A percentile compares a stretch with the other conserved stretches of the same genome.
Conservation (phyloP, 2,113 vertebrate genomes). For the Genyomyrus donnyi region DNA sequence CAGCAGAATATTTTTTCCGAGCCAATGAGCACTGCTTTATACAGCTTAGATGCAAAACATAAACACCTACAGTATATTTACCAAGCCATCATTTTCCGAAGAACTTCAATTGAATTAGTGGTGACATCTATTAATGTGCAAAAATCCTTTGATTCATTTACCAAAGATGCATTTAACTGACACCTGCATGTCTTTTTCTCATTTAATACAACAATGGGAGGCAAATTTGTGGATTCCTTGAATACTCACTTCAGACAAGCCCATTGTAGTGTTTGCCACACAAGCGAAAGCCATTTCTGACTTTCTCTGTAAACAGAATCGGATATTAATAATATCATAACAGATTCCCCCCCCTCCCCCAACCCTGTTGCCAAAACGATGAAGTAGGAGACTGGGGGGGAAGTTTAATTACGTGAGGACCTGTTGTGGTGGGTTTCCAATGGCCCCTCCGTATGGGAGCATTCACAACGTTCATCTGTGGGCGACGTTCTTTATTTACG, state of each 20-base stretch:
- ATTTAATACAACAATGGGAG: slow-evolving; percentile 61
- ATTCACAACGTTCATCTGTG: slow-evolving; percentile 65
- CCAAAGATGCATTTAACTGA: slow-evolving; percentile 57
- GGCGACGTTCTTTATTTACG: slow-evolving; percentile 63
- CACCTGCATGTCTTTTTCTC: slow-evolving; percentile 54
- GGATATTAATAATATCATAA: slow-evolving; percentile 41
- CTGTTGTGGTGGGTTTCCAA: slow-evolving; percentile 71
- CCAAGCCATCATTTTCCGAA: not conserved
- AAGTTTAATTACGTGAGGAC: slow-evolving; percentile 72
- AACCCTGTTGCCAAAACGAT: slow-evolving; percentile 49
- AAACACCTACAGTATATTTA: not conserved
- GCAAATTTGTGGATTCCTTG: slow-evolving; percentile 50
- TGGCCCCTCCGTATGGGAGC: slow-evolving; percentile 62
- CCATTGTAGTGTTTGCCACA: slow-evolving; percentile 43
- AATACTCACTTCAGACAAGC: slow-evolving; percentile 47
- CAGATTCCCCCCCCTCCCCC: slow-evolving; percentile 29
- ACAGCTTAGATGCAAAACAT: not conserved
- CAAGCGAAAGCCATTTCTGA: slow-evolving; percentile 47
- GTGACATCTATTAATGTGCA: not conserved
- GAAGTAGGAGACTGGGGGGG: slow-evolving; percentile 49
- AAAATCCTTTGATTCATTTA: slow-evolving; percentile 14
- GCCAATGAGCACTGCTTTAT: not conserved
- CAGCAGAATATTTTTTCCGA: not conserved
- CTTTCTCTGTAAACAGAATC: slow-evolving; percentile 53
- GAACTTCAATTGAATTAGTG: not conserved